Evolutionary conservation across 2,888 invertebrate genomes (phyloP), one percentile per base, ranked within the genome.

Genomic region (Thecocarcelia acutangulata): DNA sequence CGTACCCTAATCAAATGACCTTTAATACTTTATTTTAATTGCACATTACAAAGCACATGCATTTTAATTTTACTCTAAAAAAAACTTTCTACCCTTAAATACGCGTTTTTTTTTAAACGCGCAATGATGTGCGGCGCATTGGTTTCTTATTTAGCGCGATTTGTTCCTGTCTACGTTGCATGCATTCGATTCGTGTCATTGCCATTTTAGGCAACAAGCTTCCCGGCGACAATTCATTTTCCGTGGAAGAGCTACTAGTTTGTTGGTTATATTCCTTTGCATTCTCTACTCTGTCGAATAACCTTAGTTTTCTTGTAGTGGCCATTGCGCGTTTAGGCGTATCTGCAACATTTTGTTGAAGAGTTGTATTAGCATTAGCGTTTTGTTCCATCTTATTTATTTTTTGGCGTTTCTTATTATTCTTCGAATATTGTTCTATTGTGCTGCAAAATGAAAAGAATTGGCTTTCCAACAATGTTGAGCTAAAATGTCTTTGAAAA

Each of bases 191-290:
- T 4, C 79, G 83, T 15, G 81, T 82, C 0, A 83, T 82, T 21
- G 85, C 85, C 19, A 64, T 66, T 21, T 80, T 83, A 13, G 83
- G 56, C 33, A 84, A 76, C 42, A 61, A 70, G 4, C 66, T 76
- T 28, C 83, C 54, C 0, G 87, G 85, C 17, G 87, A 85, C 19
- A 85, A 83, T 21, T 86, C 69, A 1, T 85, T 85, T 15, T 84
- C 68, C n/a, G 52, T 76, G 9, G 80, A 83, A 2, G 75, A 40
- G 0, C 84, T 83, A 50, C 83, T 86, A 1, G 87, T 84, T 21
- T 50, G 61, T 9, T 4, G 86, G 83, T 11, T 50, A 73, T 1
- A 73, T 72, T 50, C 73, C 42, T 75, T 66, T 0, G n/a, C 1
- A 9, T 9, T 33, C 11, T 83, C 72, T 42, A 48, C 19, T n/a